Evolutionary conservation across 2,113 vertebrate genomes (phyloP), one percentile per base, ranked within the genome.

Genomic region (Epinephelus fuscoguttatus): DNA sequence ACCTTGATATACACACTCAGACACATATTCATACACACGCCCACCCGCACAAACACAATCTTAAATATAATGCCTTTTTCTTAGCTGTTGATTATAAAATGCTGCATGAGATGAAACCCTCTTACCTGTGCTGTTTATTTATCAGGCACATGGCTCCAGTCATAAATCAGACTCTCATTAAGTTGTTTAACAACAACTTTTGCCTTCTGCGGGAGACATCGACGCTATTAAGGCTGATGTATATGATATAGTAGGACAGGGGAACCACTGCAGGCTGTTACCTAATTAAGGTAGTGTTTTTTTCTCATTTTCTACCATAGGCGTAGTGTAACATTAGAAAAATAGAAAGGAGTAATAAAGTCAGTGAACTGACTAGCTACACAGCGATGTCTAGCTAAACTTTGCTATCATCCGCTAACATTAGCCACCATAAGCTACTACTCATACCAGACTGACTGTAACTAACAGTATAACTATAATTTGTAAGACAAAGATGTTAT

Each of bases 81-180:
- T 71, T 40, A 23, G 55, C 52, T 42, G 63, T 52, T 87, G 88
- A 88, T 90, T 70, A 61, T 40, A 91, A 89, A 89, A 88, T n/a
- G 63, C 78, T 80, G 61, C 7, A 6, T 62, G 75, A 53, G 63
- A 84, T 78, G 74, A 83, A 92, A 86, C 40, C 76, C 62, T 30
- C 50, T 84, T 77, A 91, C 81, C 82, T 86, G 61, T 66, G 62
- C 42, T 57, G 68, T 88, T 87, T 90, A 75, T 88, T 90, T 90
- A 86, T 89, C 78, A 83, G 85, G 30, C 56, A 25, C 70, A 42
- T 21, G 33, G 60, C 79, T 81, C 81, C 25, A 45, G 61, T 84
- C 84, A 85, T 94, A 91, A 90, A 94, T 93, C 88, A 86, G 62
- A 76, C 75, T 21, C 92, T 90, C 84, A 84, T 94, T 93, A 90